Conservation (phyloP, 2,113 vertebrate genomes). For the Microcebus lehilahytsara region DNA sequence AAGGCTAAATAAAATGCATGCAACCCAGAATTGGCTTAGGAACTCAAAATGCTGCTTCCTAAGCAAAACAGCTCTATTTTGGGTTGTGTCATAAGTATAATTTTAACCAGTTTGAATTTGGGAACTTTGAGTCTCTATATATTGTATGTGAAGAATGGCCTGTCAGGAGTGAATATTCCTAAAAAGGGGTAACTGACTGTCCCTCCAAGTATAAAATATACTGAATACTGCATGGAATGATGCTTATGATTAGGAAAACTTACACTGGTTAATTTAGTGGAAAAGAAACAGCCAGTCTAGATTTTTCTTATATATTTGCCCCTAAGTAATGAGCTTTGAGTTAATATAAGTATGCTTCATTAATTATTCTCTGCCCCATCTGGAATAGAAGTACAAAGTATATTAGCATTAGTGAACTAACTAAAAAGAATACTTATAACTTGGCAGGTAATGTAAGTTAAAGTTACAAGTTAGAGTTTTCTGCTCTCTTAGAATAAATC, state of each 20-base stretch:
- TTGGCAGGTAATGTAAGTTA: constrained; percentile 10
- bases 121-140: constrained; percentile 23
- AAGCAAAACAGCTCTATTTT: constrained; percentile 24
- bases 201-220: constrained; percentile 24
- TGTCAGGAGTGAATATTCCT: constrained; percentile 38
- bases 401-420: not conserved
- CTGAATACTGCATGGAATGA: not conserved
- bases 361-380: not conserved
- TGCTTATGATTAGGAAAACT: constrained; percentile 35
- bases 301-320: constrained; percentile 37
- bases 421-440: constrained; percentile 28
- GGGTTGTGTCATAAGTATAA: constrained; percentile 26
- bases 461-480: not conserved
- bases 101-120: constrained; percentile 52
- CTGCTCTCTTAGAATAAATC: constrained; percentile 5
- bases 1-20: not conserved
- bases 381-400: not conserved
- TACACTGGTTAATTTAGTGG: constrained; percentile 10
- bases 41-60: constrained; percentile 53
- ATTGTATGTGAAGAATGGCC: constrained; percentile 12
- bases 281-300: constrained; percentile 8
- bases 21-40: constrained; percentile 32
- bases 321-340: not conserved
- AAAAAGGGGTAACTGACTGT: not conserved
- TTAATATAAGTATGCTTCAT: not conserved